phyloP scores from a whole-genome alignment of 2,888 invertebrate species.

The Phyto melanocephala region DNA sequence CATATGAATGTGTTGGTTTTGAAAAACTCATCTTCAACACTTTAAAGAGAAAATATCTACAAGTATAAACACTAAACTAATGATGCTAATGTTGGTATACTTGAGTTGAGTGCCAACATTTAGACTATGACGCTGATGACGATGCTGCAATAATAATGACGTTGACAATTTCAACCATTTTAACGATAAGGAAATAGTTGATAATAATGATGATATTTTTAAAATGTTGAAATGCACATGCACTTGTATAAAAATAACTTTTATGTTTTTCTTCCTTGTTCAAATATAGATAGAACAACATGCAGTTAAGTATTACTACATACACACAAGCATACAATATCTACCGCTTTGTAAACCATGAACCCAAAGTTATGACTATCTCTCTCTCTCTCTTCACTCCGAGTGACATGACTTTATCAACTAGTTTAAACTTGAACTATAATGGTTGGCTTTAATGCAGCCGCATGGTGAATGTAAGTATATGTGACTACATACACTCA shows the following conservation, averaged over 20 bases:
- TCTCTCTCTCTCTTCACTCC: background rate
- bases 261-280: background rate
- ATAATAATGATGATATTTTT: constrained; percentile 29
- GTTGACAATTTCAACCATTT: constrained; percentile 18
- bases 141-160: background rate
- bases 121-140: constrained; percentile 29
- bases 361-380: constrained; percentile 1
- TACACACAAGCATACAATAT: background rate
- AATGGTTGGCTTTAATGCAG: background rate
- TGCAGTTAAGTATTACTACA: background rate
- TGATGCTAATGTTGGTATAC: constrained; percentile 64
- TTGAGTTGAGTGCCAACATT: constrained; percentile 64
- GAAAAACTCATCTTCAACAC: constrained; percentile 51
- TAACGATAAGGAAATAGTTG: constrained; percentile 19
- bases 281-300: background rate
- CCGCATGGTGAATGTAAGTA: background rate
- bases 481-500: background rate
- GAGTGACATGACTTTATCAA: constrained; percentile 40
- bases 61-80: constrained; percentile 59
- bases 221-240: constrained; percentile 20
- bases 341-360: background rate
- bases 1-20: constrained; percentile 32
- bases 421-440: constrained; percentile 58
- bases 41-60: constrained; percentile 36
- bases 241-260: background rate